These are phyloP conservation scores for Harpegnathos saltator DNA, from an alignment of 1,140 invertebrate species.

Conservation along the genomic window DNA sequence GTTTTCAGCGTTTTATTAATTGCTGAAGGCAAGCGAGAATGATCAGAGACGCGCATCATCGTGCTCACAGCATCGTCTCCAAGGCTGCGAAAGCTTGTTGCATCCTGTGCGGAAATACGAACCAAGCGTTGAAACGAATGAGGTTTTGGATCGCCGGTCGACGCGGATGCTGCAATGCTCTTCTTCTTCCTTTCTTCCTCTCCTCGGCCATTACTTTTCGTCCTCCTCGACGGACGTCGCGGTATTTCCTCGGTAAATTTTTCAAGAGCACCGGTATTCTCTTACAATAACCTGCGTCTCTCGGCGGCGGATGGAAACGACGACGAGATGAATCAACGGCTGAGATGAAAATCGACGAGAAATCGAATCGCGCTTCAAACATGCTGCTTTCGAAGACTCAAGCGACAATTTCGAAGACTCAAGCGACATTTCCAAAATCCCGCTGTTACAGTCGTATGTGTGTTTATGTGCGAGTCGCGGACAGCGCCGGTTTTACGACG, in stretches of 20 bases:
- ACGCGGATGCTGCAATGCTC: conserved; percentile 14
- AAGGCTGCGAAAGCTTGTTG: conserved; percentile 15
- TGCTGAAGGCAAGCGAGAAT: conserved; percentile 18
- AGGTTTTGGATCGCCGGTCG: conserved; percentile 26
- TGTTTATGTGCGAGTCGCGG: neutral
- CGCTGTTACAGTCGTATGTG: neutral
- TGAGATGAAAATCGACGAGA: no score
- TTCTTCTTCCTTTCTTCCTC: neutral
- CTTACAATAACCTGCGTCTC: no score
- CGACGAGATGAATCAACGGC: no score
- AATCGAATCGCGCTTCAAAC: no score
- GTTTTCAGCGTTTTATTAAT: neutral
- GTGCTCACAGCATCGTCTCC: conserved; percentile 16
- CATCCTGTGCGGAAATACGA: neutral
- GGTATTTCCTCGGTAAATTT: conserved; percentile 5
- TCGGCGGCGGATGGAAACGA: no score
- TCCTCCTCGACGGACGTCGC: neutral
- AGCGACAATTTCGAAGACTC: no score
- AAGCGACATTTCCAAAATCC: no score
- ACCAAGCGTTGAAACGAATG: conserved; percentile 26
- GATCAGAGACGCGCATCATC: conserved; percentile 28
- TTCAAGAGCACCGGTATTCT: no score
- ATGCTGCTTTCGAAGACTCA: no score
- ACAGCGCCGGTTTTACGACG: conserved; percentile 9
- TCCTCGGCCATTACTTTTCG: neutral